Evolutionary conservation across 1,140 invertebrate genomes (phyloP), one percentile per base, ranked within the genome.

Genomic region (Cryptotermes secundus): DNA sequence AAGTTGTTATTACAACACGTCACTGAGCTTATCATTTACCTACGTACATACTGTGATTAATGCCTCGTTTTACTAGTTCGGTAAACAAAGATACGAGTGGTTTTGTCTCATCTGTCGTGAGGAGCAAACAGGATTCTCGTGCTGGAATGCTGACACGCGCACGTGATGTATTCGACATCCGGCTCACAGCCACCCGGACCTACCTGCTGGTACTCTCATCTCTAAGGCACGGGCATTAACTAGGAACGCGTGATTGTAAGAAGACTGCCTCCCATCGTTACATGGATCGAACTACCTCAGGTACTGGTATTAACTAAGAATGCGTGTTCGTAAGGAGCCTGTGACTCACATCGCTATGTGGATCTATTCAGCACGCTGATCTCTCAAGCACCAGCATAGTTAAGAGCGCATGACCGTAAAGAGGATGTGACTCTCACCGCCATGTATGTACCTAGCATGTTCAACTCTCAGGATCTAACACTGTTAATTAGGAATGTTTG

Each of bases 111-210:
- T 72, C 59, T n/a, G 59, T 72, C 59, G 59, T 72, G 59, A 72
- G 59, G 26, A 72, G 59, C 59, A 4, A 72, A 31, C 59, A 72
- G 59, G 59, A 72, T 72, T 72, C 59, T 72, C 59, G 59, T 72
- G 59, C 59, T n/a, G 59, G 59, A 72, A 72, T 72, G 59, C 45
- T 49, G 59, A 72, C 59, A 72, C 59, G 59, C 59, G 59, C 59
- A 72, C 59, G 59, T 72, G 59, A 72, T 72, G 59, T 31, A 72
- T 72, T 72, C 26, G n/a, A 72, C 59, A 72, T 72, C 59, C 59
- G 59, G 59, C 59, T 72, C 59, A 72, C 59, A 9, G 59, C 59
- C 59, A 72, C 26, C 59, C 59, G 59, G 59, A 72, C 59, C 59
- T 72, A 26, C n/a, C 59, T 10, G 59, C 59, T 3, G 19, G 16